Conservation (phyloP, 2,888 invertebrate genomes). For the Arctia plantaginis region DNA sequence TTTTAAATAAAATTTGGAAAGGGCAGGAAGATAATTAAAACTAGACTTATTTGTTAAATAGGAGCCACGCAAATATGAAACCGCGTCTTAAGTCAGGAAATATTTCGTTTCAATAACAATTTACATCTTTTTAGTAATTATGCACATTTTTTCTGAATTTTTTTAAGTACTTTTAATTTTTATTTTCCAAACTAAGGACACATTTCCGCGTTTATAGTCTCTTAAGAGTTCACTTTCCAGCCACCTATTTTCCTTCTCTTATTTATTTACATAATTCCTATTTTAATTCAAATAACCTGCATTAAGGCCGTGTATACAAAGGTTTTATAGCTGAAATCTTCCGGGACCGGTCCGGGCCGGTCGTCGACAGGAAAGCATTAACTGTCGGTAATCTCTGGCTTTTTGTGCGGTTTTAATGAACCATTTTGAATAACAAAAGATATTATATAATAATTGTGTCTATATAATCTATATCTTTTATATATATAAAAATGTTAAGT, state of each 20-base stretch:
- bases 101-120: neutral
- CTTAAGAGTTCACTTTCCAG: neutral
- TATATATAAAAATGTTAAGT: too few relatives aligned
- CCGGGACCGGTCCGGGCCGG: constrained; percentile 29
- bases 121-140: neutral
- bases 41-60: too few relatives aligned
- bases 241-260: neutral
- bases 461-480: neutral
- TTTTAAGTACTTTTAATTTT: neutral
- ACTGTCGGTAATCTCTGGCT: constrained; percentile 29
- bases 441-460: neutral
- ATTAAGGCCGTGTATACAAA: constrained; percentile 28
- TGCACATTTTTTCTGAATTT: neutral
- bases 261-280: constrained; percentile 10
- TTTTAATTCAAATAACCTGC: constrained; percentile 26
- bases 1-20: too few relatives aligned
- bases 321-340: constrained; percentile 45
- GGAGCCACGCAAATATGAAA: too few relatives aligned
- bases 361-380: constrained; percentile 43
- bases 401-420: constrained; percentile 38
- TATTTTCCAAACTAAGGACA: neutral
- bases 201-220: neutral
- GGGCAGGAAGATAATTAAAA: too few relatives aligned
- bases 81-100: neutral
- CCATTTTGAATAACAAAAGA: constrained; percentile 30